Conservation (phyloP, 2,113 vertebrate genomes). For the Spizaetus ornatus region DNA sequence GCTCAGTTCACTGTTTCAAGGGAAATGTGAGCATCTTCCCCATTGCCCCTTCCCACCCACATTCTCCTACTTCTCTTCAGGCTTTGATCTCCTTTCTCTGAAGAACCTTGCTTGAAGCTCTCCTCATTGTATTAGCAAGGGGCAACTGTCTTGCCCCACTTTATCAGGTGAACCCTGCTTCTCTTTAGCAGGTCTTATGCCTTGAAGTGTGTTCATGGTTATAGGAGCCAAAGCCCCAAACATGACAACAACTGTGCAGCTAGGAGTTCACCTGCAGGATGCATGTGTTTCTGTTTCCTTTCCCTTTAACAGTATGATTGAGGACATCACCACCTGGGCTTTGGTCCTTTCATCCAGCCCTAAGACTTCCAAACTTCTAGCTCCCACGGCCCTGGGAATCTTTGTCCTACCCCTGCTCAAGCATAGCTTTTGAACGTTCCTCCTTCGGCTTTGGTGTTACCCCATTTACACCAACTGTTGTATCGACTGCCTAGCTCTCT, state of each 20-base stretch:
- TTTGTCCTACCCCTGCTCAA: not conserved
- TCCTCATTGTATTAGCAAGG: not conserved
- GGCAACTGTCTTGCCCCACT: not conserved
- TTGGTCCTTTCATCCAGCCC: not conserved
- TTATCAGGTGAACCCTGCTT: not conserved
- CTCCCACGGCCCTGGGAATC: not conserved
- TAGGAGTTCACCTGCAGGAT: not conserved
- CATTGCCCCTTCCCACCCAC: fast-evolving
- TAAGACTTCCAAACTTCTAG: not conserved
- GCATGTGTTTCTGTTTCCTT: not conserved
- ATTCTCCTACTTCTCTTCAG: not conserved
- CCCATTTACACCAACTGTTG: not conserved
- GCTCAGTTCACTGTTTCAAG: not conserved
- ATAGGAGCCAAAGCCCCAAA: not conserved
- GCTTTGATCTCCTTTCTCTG: not conserved
- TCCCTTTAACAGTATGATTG: not conserved
- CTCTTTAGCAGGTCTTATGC: not conserved
- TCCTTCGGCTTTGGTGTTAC: not conserved
- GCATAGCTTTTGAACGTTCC: not conserved
- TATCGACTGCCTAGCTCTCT: not conserved
- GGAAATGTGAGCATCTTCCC: not conserved
- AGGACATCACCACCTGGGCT: not conserved
- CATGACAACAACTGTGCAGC: not conserved
- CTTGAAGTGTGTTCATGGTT: not conserved
- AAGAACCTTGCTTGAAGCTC: not conserved